Evolutionary conservation across 2,888 invertebrate species (phyloP).

Genomic region (Dorcus hopei): DNA sequence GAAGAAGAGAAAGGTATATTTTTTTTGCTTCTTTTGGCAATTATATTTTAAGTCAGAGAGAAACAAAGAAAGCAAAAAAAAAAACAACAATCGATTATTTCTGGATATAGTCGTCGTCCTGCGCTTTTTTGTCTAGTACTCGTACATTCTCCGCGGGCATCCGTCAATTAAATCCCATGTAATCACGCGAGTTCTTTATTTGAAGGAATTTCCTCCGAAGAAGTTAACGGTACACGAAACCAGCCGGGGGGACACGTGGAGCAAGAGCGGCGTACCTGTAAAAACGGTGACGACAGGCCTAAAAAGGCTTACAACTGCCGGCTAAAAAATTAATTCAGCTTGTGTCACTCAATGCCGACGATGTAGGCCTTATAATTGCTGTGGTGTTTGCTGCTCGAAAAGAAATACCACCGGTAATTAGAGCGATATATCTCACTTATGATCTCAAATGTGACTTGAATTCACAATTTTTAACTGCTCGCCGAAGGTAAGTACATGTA

Average conservation of each 20-base stretch:
- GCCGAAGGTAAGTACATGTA: too few species aligned
- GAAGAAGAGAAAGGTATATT: too few species aligned
- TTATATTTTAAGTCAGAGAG: too few species aligned
- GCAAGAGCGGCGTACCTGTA: background rate
- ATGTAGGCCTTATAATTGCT: constrained; percentile 12
- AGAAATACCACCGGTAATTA: background rate
- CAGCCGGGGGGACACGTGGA: background rate
- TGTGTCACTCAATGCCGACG: constrained; percentile 24
- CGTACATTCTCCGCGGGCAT: background rate
- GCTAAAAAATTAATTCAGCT: constrained; percentile 38
- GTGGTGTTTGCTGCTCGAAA: constrained; percentile 16
- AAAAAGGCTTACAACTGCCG: constrained; percentile 28
- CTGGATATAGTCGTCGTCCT: too few species aligned
- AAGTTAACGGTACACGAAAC: background rate
- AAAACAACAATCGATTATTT: too few species aligned
- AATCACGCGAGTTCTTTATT: background rate
- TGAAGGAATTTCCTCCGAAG: background rate
- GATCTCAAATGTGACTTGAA: background rate
- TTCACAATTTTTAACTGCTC: background rate
- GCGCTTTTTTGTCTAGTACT: too few species aligned
- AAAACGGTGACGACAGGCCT: constrained; percentile 17
- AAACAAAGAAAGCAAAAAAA: too few species aligned
- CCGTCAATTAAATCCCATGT: background rate
- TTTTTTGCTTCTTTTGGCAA: too few species aligned
- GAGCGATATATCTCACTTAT: background rate